Conservation (phyloP, 2,797 vertebrate species). For the Ispidina lecontei region DNA sequence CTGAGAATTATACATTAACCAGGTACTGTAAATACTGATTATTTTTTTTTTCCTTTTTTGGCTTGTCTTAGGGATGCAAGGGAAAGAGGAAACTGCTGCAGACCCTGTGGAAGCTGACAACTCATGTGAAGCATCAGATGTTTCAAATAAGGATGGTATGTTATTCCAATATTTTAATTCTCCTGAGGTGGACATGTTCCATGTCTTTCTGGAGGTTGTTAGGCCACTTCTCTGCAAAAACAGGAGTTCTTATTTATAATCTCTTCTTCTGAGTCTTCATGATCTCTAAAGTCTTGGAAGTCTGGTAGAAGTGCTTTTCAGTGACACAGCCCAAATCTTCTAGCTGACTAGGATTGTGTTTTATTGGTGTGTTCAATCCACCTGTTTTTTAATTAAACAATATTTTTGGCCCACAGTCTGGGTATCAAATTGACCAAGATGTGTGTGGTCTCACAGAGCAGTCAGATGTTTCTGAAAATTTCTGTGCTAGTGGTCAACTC, state of each 20-base stretch:
- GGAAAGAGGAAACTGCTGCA: constrained; percentile 5
- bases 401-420: neutral
- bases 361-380: neutral
- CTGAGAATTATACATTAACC: constrained; percentile 26
- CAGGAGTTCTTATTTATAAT: neutral
- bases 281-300: neutral
- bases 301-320: neutral
- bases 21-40: neutral
- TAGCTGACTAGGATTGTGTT: neutral
- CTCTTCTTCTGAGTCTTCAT: neutral
- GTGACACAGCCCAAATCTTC: neutral
- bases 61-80: constrained; percentile 45
- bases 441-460: neutral
- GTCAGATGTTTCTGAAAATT: neutral
- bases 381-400: neutral
- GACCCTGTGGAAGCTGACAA: constrained; percentile 56
- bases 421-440: neutral
- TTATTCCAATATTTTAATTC: neutral
- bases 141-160: constrained; percentile 73
- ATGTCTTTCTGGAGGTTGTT: neutral
- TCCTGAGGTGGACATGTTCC: neutral
- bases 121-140: constrained; percentile 27
- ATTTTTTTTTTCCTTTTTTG: constrained; percentile 19
- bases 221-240: neutral
- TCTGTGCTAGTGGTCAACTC: neutral